Base-by-base conservation (phyloP, 2,888 invertebrate species). In the Phalera bucephala region DNA sequence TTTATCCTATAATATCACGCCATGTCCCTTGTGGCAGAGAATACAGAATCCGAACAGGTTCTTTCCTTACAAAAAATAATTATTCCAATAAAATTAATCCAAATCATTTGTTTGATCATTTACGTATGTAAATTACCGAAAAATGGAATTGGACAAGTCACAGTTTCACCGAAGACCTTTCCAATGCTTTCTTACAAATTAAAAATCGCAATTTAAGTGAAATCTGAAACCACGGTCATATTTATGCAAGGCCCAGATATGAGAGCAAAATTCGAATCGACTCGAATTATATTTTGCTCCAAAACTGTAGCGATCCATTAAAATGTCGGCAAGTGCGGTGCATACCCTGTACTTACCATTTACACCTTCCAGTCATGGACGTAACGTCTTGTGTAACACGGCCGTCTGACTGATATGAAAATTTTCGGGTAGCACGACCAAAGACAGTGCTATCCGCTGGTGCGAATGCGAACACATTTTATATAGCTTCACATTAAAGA, bases 281-380 rank as follows among this genome's bases (percentile, higher is more conserved):
- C 28, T 50, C 39, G 43, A 53, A 31, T 49, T 56, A 34, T 43
- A 46, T 50, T 54, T 52, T 56, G 52, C 46, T 52, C 47, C 50
- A 49, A 50, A 57, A 51, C 43, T 51, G 40, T 32, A 39, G 40
- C 51, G 40, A 55, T 48, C 38, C 58, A 59, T 66, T 58, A 52
- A 53, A 45, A 44, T 17, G 36, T 25, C 31, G 15, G 12, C 26
- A 39, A 35, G 10, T 33, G 28, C 36, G 37, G 13, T 28, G 19
- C 35, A 33, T 51, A 50, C 53, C 48, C 58, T 52, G 51, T 56
- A 64, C 49, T 65, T 64, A 61, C 46, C 46, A 52, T 51, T 58
- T 58, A 63, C 67, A 61, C 57, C 59, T 51, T n/a, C 26, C 35
- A 56, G 54, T 42, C 64, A 66, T 55, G 52, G 68, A 53, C 50